These are phyloP conservation scores for Spatula versicolor DNA, from an alignment of 2,797 vertebrate species.

Conservation along the genomic window DNA sequence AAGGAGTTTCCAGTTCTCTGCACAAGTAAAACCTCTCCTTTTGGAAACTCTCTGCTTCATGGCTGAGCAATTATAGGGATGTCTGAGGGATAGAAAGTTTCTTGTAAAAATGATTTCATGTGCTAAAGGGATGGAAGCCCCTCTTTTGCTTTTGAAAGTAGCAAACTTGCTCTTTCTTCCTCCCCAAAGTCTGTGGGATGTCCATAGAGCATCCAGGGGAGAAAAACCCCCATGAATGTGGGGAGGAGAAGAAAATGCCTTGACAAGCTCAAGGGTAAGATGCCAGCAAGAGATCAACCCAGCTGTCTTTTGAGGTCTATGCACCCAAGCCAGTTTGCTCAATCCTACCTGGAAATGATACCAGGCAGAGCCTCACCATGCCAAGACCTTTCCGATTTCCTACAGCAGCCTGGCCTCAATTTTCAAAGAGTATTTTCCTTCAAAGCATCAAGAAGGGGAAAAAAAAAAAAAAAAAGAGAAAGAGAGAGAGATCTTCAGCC, in stretches of 20 bases:
- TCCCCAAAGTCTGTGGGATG: not conserved
- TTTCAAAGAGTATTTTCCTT: not conserved
- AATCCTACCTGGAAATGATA: not conserved
- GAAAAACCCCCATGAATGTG: not conserved
- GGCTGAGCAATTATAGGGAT: too few species aligned
- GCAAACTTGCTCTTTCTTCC: not conserved
- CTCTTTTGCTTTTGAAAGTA: not conserved
- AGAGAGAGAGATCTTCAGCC: not conserved
- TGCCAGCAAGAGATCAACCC: not conserved
- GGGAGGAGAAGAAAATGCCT: not conserved
- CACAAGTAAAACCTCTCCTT: not conserved
- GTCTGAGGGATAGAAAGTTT: not conserved
- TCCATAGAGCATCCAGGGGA: not conserved
- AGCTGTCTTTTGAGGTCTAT: not conserved
- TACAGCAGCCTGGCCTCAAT: not conserved
- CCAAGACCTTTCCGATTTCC: not conserved
- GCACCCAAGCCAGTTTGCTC: not conserved
- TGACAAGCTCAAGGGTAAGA: not conserved
- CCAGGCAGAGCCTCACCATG: not conserved
- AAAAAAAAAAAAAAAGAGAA: not conserved
- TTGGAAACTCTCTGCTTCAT: not conserved
- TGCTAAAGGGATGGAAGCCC: not conserved
- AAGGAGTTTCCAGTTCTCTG: not conserved
- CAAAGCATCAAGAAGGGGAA: not conserved
- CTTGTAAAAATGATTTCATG: not conserved